Evolutionary conservation across 2,888 invertebrate genomes (phyloP).

Genomic region (Ischnura elegans): DNA sequence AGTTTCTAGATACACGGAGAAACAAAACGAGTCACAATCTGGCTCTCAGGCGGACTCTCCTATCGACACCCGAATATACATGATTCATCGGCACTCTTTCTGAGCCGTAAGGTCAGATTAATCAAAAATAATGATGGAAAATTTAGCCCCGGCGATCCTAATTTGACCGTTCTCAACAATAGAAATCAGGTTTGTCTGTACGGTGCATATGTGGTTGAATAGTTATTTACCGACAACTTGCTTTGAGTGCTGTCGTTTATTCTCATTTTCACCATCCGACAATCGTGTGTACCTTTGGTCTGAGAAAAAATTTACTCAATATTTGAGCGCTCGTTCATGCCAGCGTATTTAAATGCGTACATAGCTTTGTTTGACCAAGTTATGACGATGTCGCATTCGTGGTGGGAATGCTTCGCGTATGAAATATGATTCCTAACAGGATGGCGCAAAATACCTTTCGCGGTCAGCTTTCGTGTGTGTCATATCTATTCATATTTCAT

Average conservation of each 20-base stretch:
- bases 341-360: not conserved
- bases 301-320: not conserved
- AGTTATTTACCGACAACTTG: not conserved
- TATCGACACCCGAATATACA: not conserved
- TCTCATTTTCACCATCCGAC: not conserved
- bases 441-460: not conserved
- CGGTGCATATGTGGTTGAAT: not conserved
- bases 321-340: not conserved
- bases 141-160: not conserved
- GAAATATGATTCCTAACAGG: not conserved
- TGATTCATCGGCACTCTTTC: not conserved
- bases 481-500: too few relatives aligned
- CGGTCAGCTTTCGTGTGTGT: not conserved
- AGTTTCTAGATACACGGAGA: too few relatives aligned
- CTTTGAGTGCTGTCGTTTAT: not conserved
- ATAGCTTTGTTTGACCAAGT: not conserved
- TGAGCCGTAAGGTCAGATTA: constrained; percentile 4
- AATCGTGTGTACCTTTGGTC: not conserved
- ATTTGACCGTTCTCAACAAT: not conserved
- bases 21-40: too few relatives aligned
- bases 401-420: not conserved
- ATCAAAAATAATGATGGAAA: not conserved
- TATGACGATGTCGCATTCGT: not conserved
- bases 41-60: not conserved
- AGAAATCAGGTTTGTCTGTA: not conserved